phyloP scores from a whole-genome alignment of 2,888 invertebrate species.

The Conomelus anceps region DNA sequence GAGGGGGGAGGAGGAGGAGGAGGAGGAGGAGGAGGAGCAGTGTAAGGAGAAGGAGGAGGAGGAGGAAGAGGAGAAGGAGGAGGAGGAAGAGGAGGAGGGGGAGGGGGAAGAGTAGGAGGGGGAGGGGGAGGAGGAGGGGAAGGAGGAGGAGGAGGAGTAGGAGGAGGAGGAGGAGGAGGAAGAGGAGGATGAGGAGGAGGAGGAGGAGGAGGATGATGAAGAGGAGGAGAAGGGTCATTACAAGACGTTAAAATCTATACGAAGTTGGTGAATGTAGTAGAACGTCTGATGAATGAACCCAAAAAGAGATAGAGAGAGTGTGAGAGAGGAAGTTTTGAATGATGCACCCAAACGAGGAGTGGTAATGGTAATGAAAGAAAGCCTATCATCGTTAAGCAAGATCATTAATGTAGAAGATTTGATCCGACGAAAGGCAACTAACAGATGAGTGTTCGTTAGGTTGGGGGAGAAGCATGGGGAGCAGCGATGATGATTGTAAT shows the following conservation, averaged over 20 bases:
- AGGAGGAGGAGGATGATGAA: no score
- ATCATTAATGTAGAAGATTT: not conserved
- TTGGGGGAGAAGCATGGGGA: not conserved
- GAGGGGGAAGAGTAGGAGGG: no score
- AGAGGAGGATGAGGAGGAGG: no score
- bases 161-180: no score
- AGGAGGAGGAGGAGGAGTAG: no score
- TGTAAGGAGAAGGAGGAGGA: not conserved
- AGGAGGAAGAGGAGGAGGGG: no score
- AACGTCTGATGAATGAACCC: no score
- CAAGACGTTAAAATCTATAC: not conserved
- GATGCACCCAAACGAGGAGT: not conserved
- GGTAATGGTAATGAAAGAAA: not conserved
- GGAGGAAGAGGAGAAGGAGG: not conserved
- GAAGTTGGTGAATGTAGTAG: no score
- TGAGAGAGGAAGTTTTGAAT: not conserved
- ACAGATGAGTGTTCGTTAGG: not conserved
- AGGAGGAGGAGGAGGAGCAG: not conserved
- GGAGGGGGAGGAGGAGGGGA: no score
- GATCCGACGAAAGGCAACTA: not conserved
- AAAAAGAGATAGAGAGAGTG: no score
- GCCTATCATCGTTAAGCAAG: not conserved
- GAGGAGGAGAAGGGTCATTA: not conserved
- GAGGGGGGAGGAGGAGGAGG: no score
- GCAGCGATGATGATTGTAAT: not conserved